Conservation (phyloP, 2,888 invertebrate species). For the Napeogenes sylphis region DNA sequence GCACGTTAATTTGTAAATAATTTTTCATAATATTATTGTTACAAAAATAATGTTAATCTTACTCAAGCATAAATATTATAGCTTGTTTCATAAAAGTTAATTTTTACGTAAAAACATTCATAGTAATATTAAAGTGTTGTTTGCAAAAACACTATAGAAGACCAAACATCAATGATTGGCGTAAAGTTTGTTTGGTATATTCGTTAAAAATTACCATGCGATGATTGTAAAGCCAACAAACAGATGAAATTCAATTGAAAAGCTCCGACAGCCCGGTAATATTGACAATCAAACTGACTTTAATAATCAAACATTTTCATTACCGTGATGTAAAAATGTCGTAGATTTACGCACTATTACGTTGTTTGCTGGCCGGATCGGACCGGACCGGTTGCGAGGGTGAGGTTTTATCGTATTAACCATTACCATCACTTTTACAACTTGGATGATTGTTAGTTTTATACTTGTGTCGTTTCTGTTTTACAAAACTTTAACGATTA, state of each 20-base stretch:
- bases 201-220: constrained; percentile 29
- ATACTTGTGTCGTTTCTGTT: constrained; percentile 18
- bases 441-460: constrained; percentile 10
- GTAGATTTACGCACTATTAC: constrained; percentile 55
- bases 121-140: not conserved
- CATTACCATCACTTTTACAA: constrained; percentile 29
- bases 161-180: constrained; percentile 23
- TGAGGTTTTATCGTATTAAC: constrained; percentile 42
- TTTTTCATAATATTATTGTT: no score
- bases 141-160: constrained; percentile 12
- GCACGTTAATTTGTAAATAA: constrained; percentile 10
- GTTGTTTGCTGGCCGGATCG: constrained; percentile 47
- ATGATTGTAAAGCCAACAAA: constrained; percentile 33
- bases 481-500: constrained; percentile 19
- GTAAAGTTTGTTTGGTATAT: constrained; percentile 27
- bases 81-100: no score
- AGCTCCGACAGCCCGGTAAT: constrained; percentile 34
- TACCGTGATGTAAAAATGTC: constrained; percentile 55
- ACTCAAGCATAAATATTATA: no score
- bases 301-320: constrained; percentile 60
- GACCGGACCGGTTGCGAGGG: constrained; percentile 35
- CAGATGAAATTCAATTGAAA: constrained; percentile 31
- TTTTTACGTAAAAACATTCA: not conserved
- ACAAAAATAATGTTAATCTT: no score
- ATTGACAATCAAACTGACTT: constrained; percentile 45